These are phyloP conservation scores for Phodopus roborovskii DNA, from an alignment of 2,113 vertebrate genomes.

Conservation along the genomic window DNA sequence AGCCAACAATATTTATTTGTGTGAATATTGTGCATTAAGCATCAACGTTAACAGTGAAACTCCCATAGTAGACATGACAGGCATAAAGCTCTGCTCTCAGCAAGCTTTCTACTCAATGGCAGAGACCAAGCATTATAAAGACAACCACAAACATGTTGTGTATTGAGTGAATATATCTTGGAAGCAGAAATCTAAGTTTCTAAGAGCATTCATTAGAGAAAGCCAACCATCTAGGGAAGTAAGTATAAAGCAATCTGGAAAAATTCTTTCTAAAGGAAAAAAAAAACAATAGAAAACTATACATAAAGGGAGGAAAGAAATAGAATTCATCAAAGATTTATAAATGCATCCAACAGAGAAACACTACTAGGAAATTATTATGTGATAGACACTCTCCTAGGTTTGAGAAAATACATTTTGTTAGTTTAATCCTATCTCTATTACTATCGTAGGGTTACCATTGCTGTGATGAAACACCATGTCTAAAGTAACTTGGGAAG, in stretches of 20 bases:
- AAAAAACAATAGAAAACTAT: background rate
- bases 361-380: background rate
- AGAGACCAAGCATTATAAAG: background rate
- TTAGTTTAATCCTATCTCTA: background rate
- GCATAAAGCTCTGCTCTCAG: background rate
- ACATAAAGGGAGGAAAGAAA: background rate
- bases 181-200: background rate
- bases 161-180: background rate
- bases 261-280: background rate
- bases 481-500: background rate
- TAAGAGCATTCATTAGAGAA: background rate
- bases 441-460: background rate
- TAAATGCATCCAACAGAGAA: background rate
- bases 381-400: background rate
- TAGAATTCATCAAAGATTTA: background rate
- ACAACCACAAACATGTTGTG: background rate
- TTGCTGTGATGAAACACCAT: background rate
- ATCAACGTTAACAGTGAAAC: background rate
- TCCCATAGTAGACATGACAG: background rate
- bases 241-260: background rate
- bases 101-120: background rate
- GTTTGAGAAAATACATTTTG: background rate
- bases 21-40: background rate
- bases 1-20: background rate
- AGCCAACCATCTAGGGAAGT: background rate